Conservation (phyloP, 2,113 vertebrate genomes). For the Pelodiscus sinensis region DNA sequence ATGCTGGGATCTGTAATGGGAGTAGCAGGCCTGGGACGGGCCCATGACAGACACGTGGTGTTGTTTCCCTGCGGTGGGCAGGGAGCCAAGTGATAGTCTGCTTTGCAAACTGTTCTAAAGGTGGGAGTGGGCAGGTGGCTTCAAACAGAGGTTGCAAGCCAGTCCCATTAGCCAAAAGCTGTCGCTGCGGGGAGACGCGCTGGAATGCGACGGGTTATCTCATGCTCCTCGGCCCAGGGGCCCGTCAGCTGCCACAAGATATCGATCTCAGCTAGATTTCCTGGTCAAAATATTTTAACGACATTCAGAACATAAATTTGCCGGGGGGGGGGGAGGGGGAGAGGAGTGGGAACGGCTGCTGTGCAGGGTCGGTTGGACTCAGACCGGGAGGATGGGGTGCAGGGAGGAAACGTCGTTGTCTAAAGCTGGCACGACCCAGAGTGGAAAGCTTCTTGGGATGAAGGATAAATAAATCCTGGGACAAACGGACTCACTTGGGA, state of each 20-base stretch:
- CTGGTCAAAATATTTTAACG: background rate
- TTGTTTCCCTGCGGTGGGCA: no score
- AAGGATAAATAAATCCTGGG: background rate
- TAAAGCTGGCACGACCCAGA: background rate
- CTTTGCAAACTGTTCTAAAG: no score
- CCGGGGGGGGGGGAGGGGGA: background rate
- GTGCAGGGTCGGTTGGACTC: rapidly evolving
- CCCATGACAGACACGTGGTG: no score
- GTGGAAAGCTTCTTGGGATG: background rate
- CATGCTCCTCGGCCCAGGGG: background rate
- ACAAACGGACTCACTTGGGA: background rate
- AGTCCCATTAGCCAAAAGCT: no score
- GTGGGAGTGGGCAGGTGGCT: no score
- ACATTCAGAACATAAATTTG: background rate
- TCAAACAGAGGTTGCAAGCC: no score
- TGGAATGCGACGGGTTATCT: rapidly evolving
- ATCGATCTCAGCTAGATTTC: background rate
- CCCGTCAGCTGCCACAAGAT: background rate
- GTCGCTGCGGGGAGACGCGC: background rate
- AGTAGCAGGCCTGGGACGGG: no score
- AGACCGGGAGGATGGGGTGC: background rate
- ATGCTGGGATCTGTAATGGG: no score
- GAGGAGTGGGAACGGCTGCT: rapidly evolving
- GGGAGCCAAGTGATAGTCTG: no score
- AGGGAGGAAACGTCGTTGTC: rapidly evolving